Conservation (phyloP, 1,140 invertebrate genomes). For the Drosophila repletoides region DNA sequence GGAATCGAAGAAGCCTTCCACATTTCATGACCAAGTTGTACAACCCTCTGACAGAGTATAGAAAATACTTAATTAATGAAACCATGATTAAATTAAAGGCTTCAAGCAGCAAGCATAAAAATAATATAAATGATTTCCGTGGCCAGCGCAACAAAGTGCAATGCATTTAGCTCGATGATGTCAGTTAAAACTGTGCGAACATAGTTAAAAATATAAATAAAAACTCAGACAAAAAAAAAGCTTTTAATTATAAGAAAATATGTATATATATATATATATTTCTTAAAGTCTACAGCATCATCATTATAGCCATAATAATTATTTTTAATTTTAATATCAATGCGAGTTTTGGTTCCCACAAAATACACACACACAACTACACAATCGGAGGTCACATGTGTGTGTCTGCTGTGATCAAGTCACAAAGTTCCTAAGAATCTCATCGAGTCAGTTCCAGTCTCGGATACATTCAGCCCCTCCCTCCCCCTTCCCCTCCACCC, state of each 20-base stretch:
- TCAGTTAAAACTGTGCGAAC: slow-evolving; percentile 30
- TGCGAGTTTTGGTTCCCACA: slow-evolving; percentile 52
- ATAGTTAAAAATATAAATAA: slow-evolving; percentile 29
- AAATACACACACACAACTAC: slow-evolving; percentile 5
- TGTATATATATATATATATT: not conserved
- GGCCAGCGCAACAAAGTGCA: slow-evolving; percentile 3
- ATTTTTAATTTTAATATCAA: slow-evolving; percentile 52
- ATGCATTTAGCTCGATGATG: slow-evolving; percentile 29
- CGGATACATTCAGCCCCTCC: not conserved
- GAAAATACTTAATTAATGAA: slow-evolving; percentile 35
- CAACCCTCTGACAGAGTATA: no score
- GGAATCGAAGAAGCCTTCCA: no score
- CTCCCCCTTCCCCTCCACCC: not conserved
- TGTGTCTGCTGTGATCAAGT: slow-evolving; percentile 27
- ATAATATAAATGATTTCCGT: slow-evolving; percentile 30
- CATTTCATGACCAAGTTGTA: no score
- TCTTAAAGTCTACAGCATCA: slow-evolving; percentile 3
- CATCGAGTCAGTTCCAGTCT: slow-evolving; percentile 6
- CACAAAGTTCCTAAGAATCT: slow-evolving; percentile 38
- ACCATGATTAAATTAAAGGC: slow-evolving; percentile 17
- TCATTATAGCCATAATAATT: slow-evolving; percentile 48
- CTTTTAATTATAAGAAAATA: not conserved
- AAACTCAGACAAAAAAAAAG: slow-evolving; percentile 10
- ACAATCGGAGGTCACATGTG: slow-evolving; percentile 64
- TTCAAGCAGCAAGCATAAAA: slow-evolving; percentile 17